Conservation (phyloP, 2,888 invertebrate species). For the Apotomis betuletana region DNA sequence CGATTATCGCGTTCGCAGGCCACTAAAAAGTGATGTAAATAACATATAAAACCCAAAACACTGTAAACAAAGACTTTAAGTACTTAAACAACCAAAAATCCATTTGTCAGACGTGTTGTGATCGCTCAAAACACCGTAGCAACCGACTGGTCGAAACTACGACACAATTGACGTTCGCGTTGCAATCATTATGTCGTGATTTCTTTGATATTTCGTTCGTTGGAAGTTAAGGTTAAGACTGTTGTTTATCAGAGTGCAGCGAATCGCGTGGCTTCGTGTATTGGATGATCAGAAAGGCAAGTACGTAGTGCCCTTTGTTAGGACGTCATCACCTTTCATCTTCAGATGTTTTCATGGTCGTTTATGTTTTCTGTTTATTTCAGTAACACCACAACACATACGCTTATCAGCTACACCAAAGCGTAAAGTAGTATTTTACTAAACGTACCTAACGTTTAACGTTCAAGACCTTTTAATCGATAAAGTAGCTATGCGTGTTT, state of each 20-base stretch:
- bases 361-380: constrained; percentile 55
- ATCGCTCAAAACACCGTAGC: constrained; percentile 66
- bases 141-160: constrained; percentile 72
- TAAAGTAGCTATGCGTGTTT: constrained; percentile 36
- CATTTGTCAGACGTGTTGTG: constrained; percentile 58
- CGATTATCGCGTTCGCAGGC: constrained; percentile 78
- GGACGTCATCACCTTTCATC: constrained; percentile 61
- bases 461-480: constrained; percentile 38
- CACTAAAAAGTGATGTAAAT: constrained; percentile 78
- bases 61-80: constrained; percentile 67
- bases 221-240: constrained; percentile 57
- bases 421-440: no score
- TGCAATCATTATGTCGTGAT: constrained; percentile 68
- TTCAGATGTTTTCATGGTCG: constrained; percentile 61
- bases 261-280: constrained; percentile 71
- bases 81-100: constrained; percentile 54
- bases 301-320: constrained; percentile 68
- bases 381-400: constrained; percentile 5
- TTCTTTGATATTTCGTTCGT: constrained; percentile 58
- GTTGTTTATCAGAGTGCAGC: constrained; percentile 67
- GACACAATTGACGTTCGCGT: constrained; percentile 72
- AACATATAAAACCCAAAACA: constrained; percentile 65
- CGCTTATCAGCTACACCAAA: no score
- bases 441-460: no score
- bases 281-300: constrained; percentile 83